Evolutionary conservation across 92 coral and sea anemone genomes (phyloP).

Genomic region (Palythoa grandis): DNA sequence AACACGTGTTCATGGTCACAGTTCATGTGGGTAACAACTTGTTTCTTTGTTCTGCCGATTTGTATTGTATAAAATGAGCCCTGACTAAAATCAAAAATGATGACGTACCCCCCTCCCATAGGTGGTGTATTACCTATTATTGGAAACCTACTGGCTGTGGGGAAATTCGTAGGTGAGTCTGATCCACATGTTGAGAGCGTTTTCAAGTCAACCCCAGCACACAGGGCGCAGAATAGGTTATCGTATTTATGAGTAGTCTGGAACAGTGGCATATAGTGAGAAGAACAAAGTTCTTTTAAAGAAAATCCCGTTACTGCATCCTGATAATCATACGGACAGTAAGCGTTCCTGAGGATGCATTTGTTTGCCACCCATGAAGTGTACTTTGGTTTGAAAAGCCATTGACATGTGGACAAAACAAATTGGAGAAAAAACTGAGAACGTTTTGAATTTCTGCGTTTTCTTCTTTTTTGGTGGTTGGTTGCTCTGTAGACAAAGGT

Average conservation of each 20-base stretch:
- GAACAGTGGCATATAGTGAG: conserved; percentile 19
- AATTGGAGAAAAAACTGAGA: not conserved
- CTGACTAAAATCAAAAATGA: conserved; percentile 19
- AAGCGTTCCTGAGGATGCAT: conserved; percentile 9
- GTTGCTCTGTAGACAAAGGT: not conserved
- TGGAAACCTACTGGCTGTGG: not conserved
- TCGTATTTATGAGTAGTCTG: conserved; percentile 6
- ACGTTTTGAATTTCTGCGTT: not conserved
- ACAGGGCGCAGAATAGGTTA: conserved; percentile 49
- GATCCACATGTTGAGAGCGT: not conserved
- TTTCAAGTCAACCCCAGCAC: conserved; percentile 14
- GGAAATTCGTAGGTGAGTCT: not conserved
- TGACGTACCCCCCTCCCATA: not conserved
- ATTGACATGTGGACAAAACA: not conserved
- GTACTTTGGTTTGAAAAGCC: conserved; percentile 1
- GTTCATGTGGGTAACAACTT: conserved; percentile 23
- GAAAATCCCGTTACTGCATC: conserved; percentile 1
- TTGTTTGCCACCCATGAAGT: conserved; percentile 11
- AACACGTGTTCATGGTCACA: conserved; percentile 12
- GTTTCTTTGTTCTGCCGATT: not conserved
- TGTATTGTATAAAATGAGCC: not conserved
- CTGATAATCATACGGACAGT: not conserved
- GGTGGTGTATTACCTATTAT: not conserved
- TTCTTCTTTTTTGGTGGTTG: not conserved
- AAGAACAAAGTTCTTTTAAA: conserved; percentile 11